phyloP scores from a whole-genome alignment of 1,140 invertebrate genomes.

The Ruditapes philippinarum region DNA sequence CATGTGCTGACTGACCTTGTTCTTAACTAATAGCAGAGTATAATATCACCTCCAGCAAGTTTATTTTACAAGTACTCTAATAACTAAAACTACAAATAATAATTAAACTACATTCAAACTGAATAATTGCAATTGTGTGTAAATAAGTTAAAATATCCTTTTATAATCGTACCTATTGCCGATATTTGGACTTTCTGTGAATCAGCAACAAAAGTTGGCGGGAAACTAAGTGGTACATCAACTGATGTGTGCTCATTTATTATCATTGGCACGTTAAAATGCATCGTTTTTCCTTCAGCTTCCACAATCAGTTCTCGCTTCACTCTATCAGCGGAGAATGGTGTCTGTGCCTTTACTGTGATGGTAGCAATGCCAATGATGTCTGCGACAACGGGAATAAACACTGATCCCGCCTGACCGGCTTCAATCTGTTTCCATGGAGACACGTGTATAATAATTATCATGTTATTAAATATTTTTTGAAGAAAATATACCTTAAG shows the following conservation, averaged over 20 bases:
- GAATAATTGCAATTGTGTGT: too few species aligned
- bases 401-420: constrained; percentile 35
- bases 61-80: too few species aligned
- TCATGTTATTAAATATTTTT: too few species aligned
- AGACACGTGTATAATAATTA: too few species aligned
- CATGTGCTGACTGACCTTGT: too few species aligned
- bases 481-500: too few species aligned
- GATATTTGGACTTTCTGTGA: constrained; percentile 49
- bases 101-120: too few species aligned
- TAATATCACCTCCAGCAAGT: too few species aligned
- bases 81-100: too few species aligned
- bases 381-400: constrained; percentile 57
- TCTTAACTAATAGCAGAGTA: too few species aligned
- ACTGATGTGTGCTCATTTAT: constrained; percentile 9
- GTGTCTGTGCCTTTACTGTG: constrained; percentile 57
- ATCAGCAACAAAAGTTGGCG: constrained; percentile 35
- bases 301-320: constrained; percentile 62
- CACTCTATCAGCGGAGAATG: constrained; percentile 59
- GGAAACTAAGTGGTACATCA: constrained; percentile 34
- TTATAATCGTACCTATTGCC: constrained; percentile 22
- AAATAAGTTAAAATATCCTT: too few species aligned
- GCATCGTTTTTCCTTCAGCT: constrained; percentile 50
- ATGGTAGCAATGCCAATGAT: constrained; percentile 49
- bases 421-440: constrained; percentile 43
- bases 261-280: constrained; percentile 51